Evolutionary conservation across 2,888 invertebrate species (phyloP).

Genomic region (Atherix ibis): DNA sequence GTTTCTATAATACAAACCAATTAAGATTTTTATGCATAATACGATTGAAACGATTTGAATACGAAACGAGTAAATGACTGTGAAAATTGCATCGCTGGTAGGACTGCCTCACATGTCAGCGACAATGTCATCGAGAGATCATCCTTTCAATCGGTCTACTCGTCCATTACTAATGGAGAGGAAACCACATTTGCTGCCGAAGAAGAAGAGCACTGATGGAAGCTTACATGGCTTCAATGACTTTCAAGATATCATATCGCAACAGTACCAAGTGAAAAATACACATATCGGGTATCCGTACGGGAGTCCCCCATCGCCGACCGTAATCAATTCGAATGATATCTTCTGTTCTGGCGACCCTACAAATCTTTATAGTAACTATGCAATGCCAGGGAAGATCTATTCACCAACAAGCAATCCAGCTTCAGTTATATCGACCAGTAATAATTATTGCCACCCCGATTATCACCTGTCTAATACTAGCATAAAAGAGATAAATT

Average conservation of each 20-base stretch:
- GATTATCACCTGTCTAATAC: too few species aligned
- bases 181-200: constrained; percentile 18
- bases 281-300: constrained; percentile 30
- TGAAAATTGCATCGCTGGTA: constrained; percentile 20
- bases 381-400: too few species aligned
- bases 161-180: constrained; percentile 26
- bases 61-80: constrained; percentile 23
- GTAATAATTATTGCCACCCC: neutral
- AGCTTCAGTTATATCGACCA: neutral
- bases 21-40: too few species aligned
- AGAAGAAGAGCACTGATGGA: constrained; percentile 21
- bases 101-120: constrained; percentile 8
- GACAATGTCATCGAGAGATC: constrained; percentile 24
- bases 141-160: constrained; percentile 26
- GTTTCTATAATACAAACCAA: too few species aligned
- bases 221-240: constrained; percentile 30
- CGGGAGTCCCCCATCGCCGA: constrained; percentile 30
- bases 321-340: constrained; percentile 21
- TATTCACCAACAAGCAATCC: constrained; percentile 2
- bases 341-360: constrained; percentile 24
- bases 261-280: constrained; percentile 28
- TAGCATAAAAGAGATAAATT: too few species aligned
- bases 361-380: too few species aligned
- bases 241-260: constrained; percentile 28
- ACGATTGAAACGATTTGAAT: too few species aligned